Evolutionary conservation across 1,140 invertebrate genomes (phyloP).

Genomic region (Andricus grossulariae): DNA sequence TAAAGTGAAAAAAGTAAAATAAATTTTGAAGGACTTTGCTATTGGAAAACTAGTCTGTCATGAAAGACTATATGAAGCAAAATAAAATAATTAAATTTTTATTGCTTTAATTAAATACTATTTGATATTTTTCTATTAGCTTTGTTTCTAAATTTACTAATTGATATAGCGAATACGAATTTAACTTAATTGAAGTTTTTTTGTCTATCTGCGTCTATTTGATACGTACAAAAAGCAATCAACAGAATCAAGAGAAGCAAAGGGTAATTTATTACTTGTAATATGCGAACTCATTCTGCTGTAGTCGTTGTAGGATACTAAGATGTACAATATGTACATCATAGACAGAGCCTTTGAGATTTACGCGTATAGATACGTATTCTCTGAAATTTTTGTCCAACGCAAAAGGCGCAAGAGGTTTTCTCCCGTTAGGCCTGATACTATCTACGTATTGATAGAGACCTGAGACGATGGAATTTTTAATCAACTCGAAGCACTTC

Average conservation of each 20-base stretch:
- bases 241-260: constrained; percentile 15
- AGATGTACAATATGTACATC: constrained; percentile 27
- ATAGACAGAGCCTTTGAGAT: constrained; percentile 53
- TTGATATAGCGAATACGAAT: no score
- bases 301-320: constrained; percentile 11
- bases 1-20: no score
- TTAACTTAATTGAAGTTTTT: no score
- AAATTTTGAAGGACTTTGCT: no score
- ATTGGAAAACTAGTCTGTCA: no score
- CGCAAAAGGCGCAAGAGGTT: constrained; percentile 55
- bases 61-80: no score
- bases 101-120: no score
- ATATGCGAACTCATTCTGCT: constrained; percentile 55
- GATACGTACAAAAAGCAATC: constrained; percentile 24
- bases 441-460: constrained; percentile 64
- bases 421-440: constrained; percentile 68
- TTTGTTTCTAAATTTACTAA: no score
- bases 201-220: constrained; percentile 13
- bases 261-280: constrained; percentile 49
- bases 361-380: constrained; percentile 56
- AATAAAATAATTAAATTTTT: no score
- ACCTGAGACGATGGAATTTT: constrained; percentile 63
- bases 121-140: no score
- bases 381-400: constrained; percentile 43
- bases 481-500: constrained; percentile 62